Evolutionary conservation across 2,113 vertebrate genomes (phyloP).

Genomic region (Toxotes jaculatrix): DNA sequence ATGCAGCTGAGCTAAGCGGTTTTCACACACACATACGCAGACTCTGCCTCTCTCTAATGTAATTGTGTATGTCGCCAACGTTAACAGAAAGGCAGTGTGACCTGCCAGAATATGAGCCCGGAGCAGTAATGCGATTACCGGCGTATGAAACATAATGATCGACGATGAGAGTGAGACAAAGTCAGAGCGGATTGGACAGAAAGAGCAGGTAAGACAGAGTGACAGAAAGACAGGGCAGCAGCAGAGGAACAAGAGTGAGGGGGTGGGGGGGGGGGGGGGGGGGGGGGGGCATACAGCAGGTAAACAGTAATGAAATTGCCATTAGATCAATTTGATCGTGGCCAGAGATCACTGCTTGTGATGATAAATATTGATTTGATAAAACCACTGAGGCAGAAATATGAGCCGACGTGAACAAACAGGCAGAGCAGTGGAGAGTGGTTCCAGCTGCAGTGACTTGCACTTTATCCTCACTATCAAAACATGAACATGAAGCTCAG

Average conservation of each 20-base stretch:
- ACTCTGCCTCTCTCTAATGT: constrained; percentile 46
- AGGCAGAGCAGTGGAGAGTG: constrained; percentile 20
- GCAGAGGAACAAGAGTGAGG: not conserved
- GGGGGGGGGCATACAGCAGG: constrained; percentile 26
- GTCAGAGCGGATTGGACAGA: constrained; percentile 34
- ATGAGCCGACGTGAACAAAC: constrained; percentile 35
- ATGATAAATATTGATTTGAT: constrained; percentile 78
- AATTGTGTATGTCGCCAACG: constrained; percentile 58
- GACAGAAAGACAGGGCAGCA: not conserved
- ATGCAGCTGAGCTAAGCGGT: constrained; percentile 64
- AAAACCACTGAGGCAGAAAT: constrained; percentile 64
- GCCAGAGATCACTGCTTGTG: constrained; percentile 66
- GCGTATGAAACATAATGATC: constrained; percentile 67
- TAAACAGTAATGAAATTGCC: constrained; percentile 64
- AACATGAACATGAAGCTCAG: not conserved
- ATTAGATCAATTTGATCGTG: constrained; percentile 68
- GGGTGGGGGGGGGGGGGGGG: too few species aligned
- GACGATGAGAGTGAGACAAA: constrained; percentile 52
- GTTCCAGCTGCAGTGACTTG: constrained; percentile 22
- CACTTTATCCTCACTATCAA: not conserved
- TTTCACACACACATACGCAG: constrained; percentile 38
- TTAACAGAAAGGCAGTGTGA: constrained; percentile 70
- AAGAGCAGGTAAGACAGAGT: constrained; percentile 12
- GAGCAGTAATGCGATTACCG: constrained; percentile 54
- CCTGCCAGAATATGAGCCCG: constrained; percentile 62